Percentiles rank a stretch among this genome's conserved stretches.
Conservation (phyloP, 2,888 invertebrate genomes). For the Drosophila limbata region DNA sequence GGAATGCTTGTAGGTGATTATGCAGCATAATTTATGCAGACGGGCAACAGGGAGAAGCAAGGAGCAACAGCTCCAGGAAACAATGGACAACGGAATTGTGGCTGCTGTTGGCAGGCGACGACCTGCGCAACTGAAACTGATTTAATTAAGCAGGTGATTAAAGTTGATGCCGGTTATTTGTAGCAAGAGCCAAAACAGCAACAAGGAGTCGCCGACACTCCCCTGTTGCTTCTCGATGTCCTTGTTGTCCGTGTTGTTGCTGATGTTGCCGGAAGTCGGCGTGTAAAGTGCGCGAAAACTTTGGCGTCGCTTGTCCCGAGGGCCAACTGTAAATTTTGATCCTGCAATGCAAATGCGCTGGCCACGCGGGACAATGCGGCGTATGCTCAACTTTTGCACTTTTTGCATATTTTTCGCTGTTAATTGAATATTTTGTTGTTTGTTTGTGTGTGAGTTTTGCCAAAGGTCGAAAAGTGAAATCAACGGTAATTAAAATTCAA, state of each 20-base stretch:
- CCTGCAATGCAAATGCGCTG: conserved; percentile 57
- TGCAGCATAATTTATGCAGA: conserved; percentile 76
- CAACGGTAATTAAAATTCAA: conserved; percentile 65
- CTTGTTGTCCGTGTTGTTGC: conserved; percentile 8
- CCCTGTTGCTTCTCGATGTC: neutral
- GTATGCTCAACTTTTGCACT: conserved; percentile 47
- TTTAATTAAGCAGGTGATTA: conserved; percentile 84
- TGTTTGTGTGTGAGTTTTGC: neutral
- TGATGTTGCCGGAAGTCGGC: conserved; percentile 51
- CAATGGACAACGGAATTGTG: conserved; percentile 48
- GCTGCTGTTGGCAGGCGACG: conserved; percentile 15
- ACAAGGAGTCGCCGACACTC: conserved; percentile 40
- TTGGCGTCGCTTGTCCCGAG: conserved; percentile 36
- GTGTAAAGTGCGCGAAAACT: conserved; percentile 70
- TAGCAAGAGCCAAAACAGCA: conserved; percentile 60
- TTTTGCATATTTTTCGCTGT: conserved; percentile 53
- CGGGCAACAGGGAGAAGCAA: conserved; percentile 11
- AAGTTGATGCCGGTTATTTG: conserved; percentile 82
- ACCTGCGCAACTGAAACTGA: conserved; percentile 72
- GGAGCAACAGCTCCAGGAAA: conserved; percentile 23
- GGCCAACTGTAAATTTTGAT: conserved; percentile 28
- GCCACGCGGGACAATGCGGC: conserved; percentile 36
- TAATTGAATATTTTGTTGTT: conserved; percentile 55
- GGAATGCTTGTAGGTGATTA: conserved; percentile 76
- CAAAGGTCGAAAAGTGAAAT: conserved; percentile 61